Percentiles rank a stretch among this genome's conserved stretches.
Evolutionary conservation across 92 coral and sea anemone genomes (phyloP).

Genomic region (Parazoanthus swiftii): DNA sequence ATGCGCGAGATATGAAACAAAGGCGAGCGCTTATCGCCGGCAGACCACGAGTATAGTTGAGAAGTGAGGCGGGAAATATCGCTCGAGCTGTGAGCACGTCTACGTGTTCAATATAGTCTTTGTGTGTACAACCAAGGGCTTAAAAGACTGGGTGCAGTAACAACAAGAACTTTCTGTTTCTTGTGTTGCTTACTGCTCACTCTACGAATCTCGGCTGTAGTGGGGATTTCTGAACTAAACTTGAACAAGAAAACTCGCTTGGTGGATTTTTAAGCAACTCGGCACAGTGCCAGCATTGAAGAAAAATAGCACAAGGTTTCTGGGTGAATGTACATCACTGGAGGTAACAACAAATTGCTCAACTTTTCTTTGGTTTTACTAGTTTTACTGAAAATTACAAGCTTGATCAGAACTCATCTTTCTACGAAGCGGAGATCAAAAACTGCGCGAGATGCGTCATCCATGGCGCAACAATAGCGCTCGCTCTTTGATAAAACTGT

Average conservation of each 20-base stretch:
- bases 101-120: neutral
- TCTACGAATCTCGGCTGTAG: neutral
- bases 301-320: neutral
- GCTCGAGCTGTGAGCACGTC: neutral
- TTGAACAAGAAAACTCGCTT: slow-evolving; percentile 14
- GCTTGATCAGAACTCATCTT: neutral
- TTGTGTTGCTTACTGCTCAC: neutral
- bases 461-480: slow-evolving; percentile 12
- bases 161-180: neutral
- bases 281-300: slow-evolving; percentile 28
- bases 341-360: slow-evolving; percentile 22
- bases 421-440: neutral
- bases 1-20: slow-evolving; percentile 29
- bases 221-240: neutral
- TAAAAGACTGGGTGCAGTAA: neutral
- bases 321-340: neutral
- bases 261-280: slow-evolving; percentile 4
- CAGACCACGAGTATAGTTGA: slow-evolving; percentile 24
- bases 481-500: slow-evolving; percentile 29
- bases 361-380: neutral
- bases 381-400: neutral
- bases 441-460: neutral
- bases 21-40: slow-evolving; percentile 27
- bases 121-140: neutral
- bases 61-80: slow-evolving; percentile 23